These are phyloP conservation scores for Amazona vittata DNA, from an alignment of 2,113 vertebrate genomes.

Conservation along the genomic window DNA sequence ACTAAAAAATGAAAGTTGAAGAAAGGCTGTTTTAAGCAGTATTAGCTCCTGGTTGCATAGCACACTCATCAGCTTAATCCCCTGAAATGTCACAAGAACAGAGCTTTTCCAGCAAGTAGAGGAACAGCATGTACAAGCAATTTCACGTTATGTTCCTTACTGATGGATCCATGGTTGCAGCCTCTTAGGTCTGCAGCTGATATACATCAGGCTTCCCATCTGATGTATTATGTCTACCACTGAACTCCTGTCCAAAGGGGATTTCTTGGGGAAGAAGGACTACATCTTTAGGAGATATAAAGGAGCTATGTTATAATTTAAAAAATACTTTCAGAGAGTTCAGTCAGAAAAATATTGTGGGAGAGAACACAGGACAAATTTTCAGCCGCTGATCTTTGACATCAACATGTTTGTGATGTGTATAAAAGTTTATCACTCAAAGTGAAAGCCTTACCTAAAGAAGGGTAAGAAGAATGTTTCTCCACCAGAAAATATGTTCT, in stretches of 20 bases:
- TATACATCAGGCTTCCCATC: not conserved
- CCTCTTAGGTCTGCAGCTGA: conserved; percentile 11
- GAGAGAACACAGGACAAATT: not conserved
- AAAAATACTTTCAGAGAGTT: not conserved
- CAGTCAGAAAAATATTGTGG: not conserved
- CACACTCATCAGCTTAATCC: conserved; percentile 57
- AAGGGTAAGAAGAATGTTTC: not conserved
- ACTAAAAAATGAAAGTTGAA: not conserved
- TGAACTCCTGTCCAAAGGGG: not conserved
- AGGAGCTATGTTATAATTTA: not conserved
- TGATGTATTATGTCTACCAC: not conserved
- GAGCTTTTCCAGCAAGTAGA: conserved; percentile 14
- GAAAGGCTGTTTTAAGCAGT: not conserved
- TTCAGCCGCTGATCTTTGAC: not conserved
- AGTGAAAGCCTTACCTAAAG: not conserved
- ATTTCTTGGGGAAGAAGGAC: conserved; percentile 10
- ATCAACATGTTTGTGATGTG: not conserved
- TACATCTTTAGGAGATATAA: not conserved
- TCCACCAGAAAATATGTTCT: not conserved
- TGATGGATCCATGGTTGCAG: conserved; percentile 24
- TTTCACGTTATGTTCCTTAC: conserved; percentile 37
- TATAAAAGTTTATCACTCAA: not conserved
- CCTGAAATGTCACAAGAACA: conserved; percentile 50
- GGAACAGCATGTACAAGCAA: conserved; percentile 35
- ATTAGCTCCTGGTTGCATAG: conserved; percentile 30